Conservation (phyloP, 2,797 vertebrate genomes). For the Phalloptychus januarius region DNA sequence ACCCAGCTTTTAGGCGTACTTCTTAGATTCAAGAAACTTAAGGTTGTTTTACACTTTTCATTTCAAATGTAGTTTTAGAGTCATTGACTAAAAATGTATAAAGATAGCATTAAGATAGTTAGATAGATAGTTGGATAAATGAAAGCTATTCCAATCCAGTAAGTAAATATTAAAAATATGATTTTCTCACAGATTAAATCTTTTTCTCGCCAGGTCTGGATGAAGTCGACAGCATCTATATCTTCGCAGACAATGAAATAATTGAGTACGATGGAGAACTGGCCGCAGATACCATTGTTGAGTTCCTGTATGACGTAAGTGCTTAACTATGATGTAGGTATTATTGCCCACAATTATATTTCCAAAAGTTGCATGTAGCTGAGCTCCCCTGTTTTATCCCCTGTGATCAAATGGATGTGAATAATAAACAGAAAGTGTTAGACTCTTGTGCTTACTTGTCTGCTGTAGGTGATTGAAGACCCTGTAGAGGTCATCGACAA, state of each 20-base stretch:
- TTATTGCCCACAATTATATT: too few relatives aligned
- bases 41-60: not conserved
- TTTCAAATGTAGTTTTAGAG: not conserved
- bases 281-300: constrained; percentile 89
- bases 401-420: not conserved
- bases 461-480: constrained; percentile 88
- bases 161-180: not conserved
- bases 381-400: not conserved
- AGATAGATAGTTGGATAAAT: not conserved
- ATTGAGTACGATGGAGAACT: constrained; percentile 93
- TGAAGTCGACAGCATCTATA: constrained; percentile 91
- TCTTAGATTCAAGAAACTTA: not conserved
- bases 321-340: too few relatives aligned
- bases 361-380: not conserved
- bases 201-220: constrained; percentile 80
- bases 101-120: too few relatives aligned
- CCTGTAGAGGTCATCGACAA: constrained; percentile 91
- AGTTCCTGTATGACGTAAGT: constrained; percentile 93
- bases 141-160: not conserved
- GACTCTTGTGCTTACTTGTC: not conserved
- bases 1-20: not conserved
- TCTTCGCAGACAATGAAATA: constrained; percentile 90
- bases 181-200: not conserved
- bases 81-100: not conserved
- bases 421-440: not conserved